phyloP scores from a whole-genome alignment of 2,797 vertebrate genomes.

The Coregonus suidteri region DNA sequence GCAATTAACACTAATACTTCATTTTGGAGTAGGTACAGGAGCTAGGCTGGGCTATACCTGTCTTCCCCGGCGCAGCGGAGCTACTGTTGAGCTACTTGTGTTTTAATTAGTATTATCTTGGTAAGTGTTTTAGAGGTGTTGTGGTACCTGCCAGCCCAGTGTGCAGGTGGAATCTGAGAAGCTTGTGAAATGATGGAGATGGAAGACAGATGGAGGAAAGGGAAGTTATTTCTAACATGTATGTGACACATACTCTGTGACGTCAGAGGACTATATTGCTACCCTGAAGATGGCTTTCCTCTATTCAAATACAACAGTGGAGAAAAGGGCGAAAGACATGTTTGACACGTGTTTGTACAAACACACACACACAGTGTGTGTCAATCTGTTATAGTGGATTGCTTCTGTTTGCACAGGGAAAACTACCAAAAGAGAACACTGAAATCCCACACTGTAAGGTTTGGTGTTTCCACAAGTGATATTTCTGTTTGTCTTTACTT shows the following conservation, averaged over 20 bases:
- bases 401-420: conserved; percentile 6
- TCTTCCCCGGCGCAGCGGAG: conserved; percentile 28
- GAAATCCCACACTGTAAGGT: background rate
- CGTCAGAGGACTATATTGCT: background rate
- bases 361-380: background rate
- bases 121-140: conserved; percentile 38
- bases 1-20: conserved; percentile 72
- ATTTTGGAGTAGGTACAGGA: conserved; percentile 44
- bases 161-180: conserved; percentile 29
- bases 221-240: conserved; percentile 13
- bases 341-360: background rate
- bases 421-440: background rate
- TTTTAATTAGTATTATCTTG: conserved; percentile 54
- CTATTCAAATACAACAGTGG: background rate
- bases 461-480: background rate
- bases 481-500: background rate
- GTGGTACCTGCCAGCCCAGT: conserved; percentile 7
- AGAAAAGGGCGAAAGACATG: background rate
- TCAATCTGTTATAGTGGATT: conserved; percentile 10
- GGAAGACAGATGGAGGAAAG: background rate
- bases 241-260: conserved; percentile 18
- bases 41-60: background rate
- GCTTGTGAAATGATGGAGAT: conserved; percentile 10
- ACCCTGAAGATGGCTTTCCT: background rate
- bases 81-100: conserved; percentile 32